Conservation (phyloP, 2,888 invertebrate genomes). For the Subacronicta megacephala region DNA sequence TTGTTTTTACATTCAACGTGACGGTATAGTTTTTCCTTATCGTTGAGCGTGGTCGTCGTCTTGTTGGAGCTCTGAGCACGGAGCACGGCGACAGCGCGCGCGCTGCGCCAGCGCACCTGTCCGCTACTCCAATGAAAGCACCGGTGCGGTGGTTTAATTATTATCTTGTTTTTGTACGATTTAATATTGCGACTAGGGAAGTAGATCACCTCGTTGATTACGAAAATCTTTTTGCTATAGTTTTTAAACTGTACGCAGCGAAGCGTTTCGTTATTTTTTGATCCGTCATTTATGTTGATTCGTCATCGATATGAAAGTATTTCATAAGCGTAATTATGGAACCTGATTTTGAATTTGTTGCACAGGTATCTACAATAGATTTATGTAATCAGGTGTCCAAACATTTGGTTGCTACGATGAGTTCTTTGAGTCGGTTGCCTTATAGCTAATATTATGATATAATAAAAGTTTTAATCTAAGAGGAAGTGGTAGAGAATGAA, state of each 20-base stretch:
- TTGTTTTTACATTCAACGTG: constrained; percentile 85
- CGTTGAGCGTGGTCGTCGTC: constrained; percentile 65
- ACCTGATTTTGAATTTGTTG: constrained; percentile 21
- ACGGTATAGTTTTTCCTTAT: constrained; percentile 78
- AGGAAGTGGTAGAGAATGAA: constrained; percentile 9
- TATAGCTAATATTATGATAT: constrained; percentile 31
- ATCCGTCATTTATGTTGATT: constrained; percentile 68
- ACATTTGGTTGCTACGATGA: constrained; percentile 23
- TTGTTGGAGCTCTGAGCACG: constrained; percentile 66
- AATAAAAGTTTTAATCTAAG: constrained; percentile 61
- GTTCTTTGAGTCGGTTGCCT: constrained; percentile 26
- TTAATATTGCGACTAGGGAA: constrained; percentile 85
- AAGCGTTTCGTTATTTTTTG: constrained; percentile 76
- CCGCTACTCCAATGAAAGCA: constrained; percentile 75
- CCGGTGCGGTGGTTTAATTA: constrained; percentile 82
- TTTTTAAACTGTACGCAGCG: constrained; percentile 77
- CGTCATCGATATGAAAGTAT: constrained; percentile 70
- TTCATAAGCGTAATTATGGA: constrained; percentile 70
- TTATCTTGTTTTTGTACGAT: constrained; percentile 82
- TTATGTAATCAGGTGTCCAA: constrained; percentile 39
- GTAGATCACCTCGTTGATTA: constrained; percentile 86
- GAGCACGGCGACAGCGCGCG: constrained; percentile 40
- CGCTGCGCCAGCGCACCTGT: constrained; percentile 68
- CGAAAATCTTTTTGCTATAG: constrained; percentile 82
- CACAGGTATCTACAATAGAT: constrained; percentile 19